These are phyloP conservation scores for Dinocampus coccinellae DNA, from an alignment of 2,888 invertebrate genomes.

Conservation along the genomic window DNA sequence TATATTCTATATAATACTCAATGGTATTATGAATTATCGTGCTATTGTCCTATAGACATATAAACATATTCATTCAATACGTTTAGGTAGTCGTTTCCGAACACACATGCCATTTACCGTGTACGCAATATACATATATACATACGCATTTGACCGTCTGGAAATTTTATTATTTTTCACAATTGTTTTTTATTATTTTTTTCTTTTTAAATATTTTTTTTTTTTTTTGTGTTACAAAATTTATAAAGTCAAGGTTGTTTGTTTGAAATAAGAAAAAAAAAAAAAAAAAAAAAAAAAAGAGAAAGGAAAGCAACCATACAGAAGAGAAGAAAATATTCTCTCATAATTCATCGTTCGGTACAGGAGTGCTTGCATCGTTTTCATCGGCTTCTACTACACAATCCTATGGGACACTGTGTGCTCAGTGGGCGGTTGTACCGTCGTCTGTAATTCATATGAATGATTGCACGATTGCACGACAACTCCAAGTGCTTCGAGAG, in stretches of 20 bases:
- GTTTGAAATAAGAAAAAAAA: constrained; percentile 16
- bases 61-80: constrained; percentile 14
- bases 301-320: not conserved
- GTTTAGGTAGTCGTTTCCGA: constrained; percentile 11
- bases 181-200: constrained; percentile 3
- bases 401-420: constrained; percentile 28
- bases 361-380: constrained; percentile 34
- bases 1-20: constrained; percentile 16
- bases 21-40: constrained; percentile 63
- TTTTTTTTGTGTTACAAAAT: not conserved
- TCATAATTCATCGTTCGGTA: constrained; percentile 30
- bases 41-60: constrained; percentile 57
- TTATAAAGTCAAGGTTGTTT: constrained; percentile 16
- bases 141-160: not conserved
- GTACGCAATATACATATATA: not conserved
- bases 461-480: constrained; percentile 47
- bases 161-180: not conserved
- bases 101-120: not conserved
- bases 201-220: not conserved
- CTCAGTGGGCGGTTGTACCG: constrained; percentile 45
- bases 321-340: constrained; percentile 14
- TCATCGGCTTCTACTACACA: constrained; percentile 41
- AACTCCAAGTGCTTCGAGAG: constrained; percentile 15
- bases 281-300: not conserved
- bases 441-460: constrained; percentile 45